These are phyloP conservation scores for Aleiodes leptofemur DNA, from an alignment of 2,888 invertebrate species.

Conservation along the genomic window DNA sequence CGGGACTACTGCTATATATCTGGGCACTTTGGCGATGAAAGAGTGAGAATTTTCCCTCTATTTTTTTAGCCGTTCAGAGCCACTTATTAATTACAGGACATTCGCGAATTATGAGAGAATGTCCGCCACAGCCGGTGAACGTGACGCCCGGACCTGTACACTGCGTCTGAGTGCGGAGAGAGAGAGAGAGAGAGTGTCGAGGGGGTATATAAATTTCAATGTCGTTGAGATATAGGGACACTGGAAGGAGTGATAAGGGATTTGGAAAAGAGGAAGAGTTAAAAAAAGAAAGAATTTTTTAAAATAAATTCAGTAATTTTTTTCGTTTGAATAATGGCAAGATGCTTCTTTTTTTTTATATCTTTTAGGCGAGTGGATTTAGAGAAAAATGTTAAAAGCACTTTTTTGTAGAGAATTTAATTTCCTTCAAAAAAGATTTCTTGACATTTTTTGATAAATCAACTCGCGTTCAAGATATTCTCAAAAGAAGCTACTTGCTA, in stretches of 20 bases:
- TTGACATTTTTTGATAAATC: too few relatives aligned
- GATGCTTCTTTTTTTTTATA: too few relatives aligned
- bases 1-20: conserved; percentile 1
- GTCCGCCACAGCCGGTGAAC: conserved; percentile 44
- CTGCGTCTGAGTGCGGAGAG: conserved; percentile 15
- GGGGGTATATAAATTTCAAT: conserved; percentile 40
- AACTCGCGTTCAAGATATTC: too few relatives aligned
- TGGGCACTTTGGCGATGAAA: conserved; percentile 7
- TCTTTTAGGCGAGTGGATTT: background rate
- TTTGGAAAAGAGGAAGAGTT: background rate
- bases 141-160: conserved; percentile 35
- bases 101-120: conserved; percentile 46
- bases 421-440: background rate
- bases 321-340: too few relatives aligned
- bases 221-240: conserved; percentile 16
- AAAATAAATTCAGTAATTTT: too few relatives aligned
- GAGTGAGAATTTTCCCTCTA: conserved; percentile 10
- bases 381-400: too few relatives aligned
- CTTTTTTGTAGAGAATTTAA: too few relatives aligned
- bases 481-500: background rate
- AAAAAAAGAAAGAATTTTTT: background rate
- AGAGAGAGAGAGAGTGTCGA: background rate
- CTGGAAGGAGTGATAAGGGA: conserved; percentile 13
- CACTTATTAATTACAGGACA: conserved; percentile 49
- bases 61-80: conserved; percentile 6